Base-by-base conservation (phyloP, 2,113 vertebrate genomes). In the Pelvicachromis taeniatus region DNA sequence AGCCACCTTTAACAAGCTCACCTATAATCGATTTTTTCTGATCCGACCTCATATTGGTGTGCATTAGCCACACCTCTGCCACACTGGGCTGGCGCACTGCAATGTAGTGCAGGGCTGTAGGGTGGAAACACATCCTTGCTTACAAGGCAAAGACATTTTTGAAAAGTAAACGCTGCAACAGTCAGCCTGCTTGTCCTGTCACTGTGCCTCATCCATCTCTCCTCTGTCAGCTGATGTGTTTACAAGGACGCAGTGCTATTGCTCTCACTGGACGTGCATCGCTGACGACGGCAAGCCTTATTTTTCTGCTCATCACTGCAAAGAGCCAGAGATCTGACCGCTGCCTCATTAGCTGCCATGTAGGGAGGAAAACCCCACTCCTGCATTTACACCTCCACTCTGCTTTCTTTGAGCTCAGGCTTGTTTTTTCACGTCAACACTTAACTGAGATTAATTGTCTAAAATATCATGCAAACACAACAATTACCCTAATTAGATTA, bases 221-320 rank as follows among this genome's bases (percentile, higher is more conserved):
- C 52, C 65, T 58, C 42, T 14, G n/a, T 53, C 80, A 75, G 45
- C 73, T 73, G 81, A 78, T 85, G 65, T 35, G 11, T 54, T 73
- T 17, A 33, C 19, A 77, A 48, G 56, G 19, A 59, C 45, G 6
- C 58, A 12, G 35, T 19, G 40, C 17, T 16, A 26, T 75, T n/a
- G 4, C 63, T 68, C 77, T 75, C 63, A 45, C 3, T 9, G 59
- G 84, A 29, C 9, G 81, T 86, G 85, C 56, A 87, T 89, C 59
- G 58, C 5, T 17, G 48, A 54, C 65, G 77, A 90, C 80, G 82
- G 88, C 7, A 19, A 61, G 29, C 52, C 82, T 80, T 70, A 14
- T 40, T 82, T 52, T 84, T 23, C 6, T 80, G 78, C 65, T 88
- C 61, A 90, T 90, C 77, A 83, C 83, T 83, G 55, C 33, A 77